phyloP scores from a whole-genome alignment of 2,113 vertebrate species.

The Suncus etruscus region DNA sequence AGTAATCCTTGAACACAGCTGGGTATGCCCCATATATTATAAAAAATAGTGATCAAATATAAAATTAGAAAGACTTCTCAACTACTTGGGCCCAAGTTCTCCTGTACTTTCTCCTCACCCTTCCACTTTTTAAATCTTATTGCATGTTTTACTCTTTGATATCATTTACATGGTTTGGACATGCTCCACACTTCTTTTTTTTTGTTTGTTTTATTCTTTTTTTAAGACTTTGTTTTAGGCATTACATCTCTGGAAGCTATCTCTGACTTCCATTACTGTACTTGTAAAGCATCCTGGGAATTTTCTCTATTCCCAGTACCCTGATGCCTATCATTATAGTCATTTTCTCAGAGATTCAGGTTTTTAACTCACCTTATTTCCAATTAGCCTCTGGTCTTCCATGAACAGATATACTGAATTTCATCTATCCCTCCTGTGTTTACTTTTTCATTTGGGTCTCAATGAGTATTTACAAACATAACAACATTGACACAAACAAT shows the following conservation, averaged over 20 bases:
- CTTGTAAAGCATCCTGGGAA: background rate
- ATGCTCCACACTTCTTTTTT: background rate
- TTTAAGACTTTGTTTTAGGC: background rate
- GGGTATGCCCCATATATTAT: too few relatives aligned
- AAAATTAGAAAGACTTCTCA: too few relatives aligned
- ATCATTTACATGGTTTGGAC: background rate
- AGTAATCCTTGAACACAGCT: too few relatives aligned
- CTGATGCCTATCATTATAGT: background rate
- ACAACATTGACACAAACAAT: slow-evolving; percentile 1
- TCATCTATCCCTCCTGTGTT: background rate
- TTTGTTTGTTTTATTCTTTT: background rate
- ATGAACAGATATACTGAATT: background rate
- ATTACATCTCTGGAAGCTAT: background rate
- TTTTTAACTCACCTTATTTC: background rate
- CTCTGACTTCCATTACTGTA: background rate
- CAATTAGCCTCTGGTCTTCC: background rate
- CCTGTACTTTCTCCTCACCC: too few relatives aligned
- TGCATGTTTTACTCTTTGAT: too few relatives aligned
- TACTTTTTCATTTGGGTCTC: background rate
- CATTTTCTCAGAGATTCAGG: background rate
- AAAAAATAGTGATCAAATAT: too few relatives aligned
- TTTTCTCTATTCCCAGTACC: background rate
- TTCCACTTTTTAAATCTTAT: background rate
- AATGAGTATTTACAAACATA: background rate
- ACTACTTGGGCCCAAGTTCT: too few relatives aligned